These are phyloP conservation scores for Apomyelois bistriatella DNA, from an alignment of 2,888 invertebrate genomes.

Conservation along the genomic window DNA sequence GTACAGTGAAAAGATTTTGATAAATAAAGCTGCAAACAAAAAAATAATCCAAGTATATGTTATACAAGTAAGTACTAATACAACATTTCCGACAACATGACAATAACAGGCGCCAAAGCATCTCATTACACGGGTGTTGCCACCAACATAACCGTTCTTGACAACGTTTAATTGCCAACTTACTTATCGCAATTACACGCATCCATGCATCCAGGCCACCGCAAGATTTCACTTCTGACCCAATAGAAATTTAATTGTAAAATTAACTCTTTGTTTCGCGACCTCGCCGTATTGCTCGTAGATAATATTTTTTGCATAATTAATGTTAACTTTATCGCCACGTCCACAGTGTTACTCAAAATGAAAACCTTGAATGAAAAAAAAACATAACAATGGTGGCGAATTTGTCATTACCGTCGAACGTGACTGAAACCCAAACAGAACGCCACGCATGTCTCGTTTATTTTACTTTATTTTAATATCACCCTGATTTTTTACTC, in stretches of 20 bases:
- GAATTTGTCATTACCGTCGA: constrained; percentile 67
- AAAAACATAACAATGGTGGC: constrained; percentile 67
- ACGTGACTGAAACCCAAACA: constrained; percentile 71
- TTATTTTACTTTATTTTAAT: constrained; percentile 68
- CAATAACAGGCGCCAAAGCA: constrained; percentile 2
- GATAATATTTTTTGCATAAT: constrained; percentile 48
- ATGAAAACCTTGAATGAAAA: constrained; percentile 65
- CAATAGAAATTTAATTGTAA: constrained; percentile 57
- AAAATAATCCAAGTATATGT: no score
- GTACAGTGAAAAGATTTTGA: no score
- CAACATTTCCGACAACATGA: background rate
- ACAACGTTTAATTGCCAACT: constrained; percentile 63
- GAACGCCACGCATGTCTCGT: constrained; percentile 51
- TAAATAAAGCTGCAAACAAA: no score
- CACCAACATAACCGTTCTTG: constrained; percentile 44
- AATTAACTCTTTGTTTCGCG: constrained; percentile 53
- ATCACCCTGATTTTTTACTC: constrained; percentile 64
- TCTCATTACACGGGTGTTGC: constrained; percentile 31
- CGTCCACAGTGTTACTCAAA: constrained; percentile 64
- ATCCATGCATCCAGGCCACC: constrained; percentile 67
- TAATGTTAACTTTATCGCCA: constrained; percentile 64
- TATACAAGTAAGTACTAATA: background rate
- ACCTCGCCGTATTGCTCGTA: constrained; percentile 29
- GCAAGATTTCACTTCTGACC: constrained; percentile 72
- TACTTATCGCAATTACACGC: constrained; percentile 69